Percentiles rank a stretch among this genome's conserved stretches.
These are phyloP conservation scores for Phrixothrix hirtus DNA, from an alignment of 2,888 invertebrate genomes.

Conservation along the genomic window DNA sequence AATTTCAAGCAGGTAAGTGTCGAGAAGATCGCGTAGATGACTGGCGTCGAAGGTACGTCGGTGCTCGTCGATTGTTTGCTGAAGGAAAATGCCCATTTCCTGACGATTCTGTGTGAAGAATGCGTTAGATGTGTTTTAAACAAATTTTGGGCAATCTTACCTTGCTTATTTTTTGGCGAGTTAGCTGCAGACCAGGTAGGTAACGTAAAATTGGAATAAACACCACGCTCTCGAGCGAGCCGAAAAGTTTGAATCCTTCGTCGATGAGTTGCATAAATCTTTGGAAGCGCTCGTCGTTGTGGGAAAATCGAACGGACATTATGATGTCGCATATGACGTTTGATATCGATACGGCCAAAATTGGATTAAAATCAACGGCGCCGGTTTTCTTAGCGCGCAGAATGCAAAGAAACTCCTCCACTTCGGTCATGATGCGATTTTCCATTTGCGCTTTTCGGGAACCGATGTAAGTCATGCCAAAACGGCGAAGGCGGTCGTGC, in stretches of 20 bases:
- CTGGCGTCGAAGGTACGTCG: conserved; percentile 73
- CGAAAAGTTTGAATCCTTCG: conserved; percentile 88
- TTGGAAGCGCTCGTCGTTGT: conserved; percentile 75
- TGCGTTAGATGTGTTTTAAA: background rate
- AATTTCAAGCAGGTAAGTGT: conserved; percentile 84
- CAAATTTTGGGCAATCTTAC: conserved; percentile 44
- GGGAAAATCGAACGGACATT: conserved; percentile 84
- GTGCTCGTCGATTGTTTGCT: conserved; percentile 82
- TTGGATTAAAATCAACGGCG: conserved; percentile 73
- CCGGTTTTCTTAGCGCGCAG: conserved; percentile 67
- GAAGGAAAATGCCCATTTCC: conserved; percentile 85
- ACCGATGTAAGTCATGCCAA: conserved; percentile 87
- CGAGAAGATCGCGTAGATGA: conserved; percentile 81
- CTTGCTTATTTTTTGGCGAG: conserved; percentile 61
- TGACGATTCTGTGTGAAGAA: conserved; percentile 65
- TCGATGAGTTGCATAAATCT: conserved; percentile 85
- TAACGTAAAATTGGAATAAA: conserved; percentile 79
- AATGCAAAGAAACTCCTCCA: conserved; percentile 71
- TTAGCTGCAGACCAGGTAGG: conserved; percentile 60
- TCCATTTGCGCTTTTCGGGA: conserved; percentile 82
- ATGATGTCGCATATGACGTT: conserved; percentile 90
- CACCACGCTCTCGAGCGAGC: conserved; percentile 79
- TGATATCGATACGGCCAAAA: conserved; percentile 79
- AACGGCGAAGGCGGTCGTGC: conserved; percentile 80
- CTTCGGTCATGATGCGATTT: conserved; percentile 80